Evolutionary conservation across 2,888 invertebrate genomes (phyloP).

Genomic region (Torymus texanus): DNA sequence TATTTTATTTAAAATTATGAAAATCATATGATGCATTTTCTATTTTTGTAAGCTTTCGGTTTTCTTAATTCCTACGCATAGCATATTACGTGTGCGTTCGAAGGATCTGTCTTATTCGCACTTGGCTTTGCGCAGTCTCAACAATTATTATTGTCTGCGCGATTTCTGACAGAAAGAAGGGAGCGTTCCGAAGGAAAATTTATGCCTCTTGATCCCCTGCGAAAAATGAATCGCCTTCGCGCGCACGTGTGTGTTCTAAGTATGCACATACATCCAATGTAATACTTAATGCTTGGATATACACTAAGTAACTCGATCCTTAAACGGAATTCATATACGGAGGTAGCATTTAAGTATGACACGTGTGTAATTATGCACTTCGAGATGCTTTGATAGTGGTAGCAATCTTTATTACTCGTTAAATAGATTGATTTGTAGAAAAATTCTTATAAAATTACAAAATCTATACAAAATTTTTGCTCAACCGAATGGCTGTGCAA

Average conservation of each 20-base stretch:
- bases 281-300: conserved; percentile 3
- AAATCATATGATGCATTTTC: background rate
- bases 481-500: no score
- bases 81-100: no score
- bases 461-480: no score
- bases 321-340: background rate
- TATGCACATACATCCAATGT: background rate
- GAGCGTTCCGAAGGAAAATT: conserved; percentile 53
- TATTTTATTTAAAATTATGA: no score
- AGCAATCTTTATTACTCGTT: no score
- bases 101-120: conserved; percentile 27
- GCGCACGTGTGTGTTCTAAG: background rate
- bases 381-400: no score
- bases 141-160: conserved; percentile 50
- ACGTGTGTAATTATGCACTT: no score
- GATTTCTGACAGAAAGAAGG: conserved; percentile 54
- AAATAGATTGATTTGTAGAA: no score
- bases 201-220: conserved; percentile 46
- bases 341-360: background rate
- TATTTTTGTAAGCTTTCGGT: conserved; percentile 3
- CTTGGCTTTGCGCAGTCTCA: conserved; percentile 29
- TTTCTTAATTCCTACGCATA: background rate
- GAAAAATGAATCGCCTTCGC: conserved; percentile 30
- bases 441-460: no score
- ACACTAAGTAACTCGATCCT: background rate